phyloP scores from a whole-genome alignment of 1,140 invertebrate species.

The Pogonognathellus flavescens region DNA sequence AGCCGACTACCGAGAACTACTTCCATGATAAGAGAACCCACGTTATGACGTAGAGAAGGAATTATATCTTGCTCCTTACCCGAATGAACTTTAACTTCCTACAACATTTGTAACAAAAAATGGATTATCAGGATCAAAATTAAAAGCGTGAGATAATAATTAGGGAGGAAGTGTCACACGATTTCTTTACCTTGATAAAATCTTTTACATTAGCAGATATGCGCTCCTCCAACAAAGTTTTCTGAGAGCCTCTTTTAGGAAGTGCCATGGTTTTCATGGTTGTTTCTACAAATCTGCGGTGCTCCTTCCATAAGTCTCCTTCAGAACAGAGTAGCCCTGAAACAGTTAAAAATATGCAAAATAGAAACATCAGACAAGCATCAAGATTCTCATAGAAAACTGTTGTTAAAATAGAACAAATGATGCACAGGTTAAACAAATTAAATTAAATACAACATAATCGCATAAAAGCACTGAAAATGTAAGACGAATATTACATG shows the following conservation, averaged over 20 bases:
- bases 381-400: no score
- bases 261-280: slow-evolving; percentile 84
- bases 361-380: background rate
- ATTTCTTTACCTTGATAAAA: slow-evolving; percentile 69
- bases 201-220: slow-evolving; percentile 73
- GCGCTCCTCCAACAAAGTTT: slow-evolving; percentile 77
- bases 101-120: background rate
- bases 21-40: slow-evolving; percentile 83
- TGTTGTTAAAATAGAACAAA: no score
- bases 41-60: slow-evolving; percentile 76
- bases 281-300: slow-evolving; percentile 80
- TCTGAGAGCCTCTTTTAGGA: slow-evolving; percentile 73
- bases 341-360: slow-evolving; percentile 68
- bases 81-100: slow-evolving; percentile 62
- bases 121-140: no score
- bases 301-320: slow-evolving; percentile 85
- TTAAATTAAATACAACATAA: no score
- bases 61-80: slow-evolving; percentile 71
- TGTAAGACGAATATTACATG: no score
- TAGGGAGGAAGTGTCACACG: no score
- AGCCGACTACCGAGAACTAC: slow-evolving; percentile 83
- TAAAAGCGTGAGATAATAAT: no score
- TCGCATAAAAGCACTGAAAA: no score
- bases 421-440: no score
- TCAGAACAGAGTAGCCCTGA: slow-evolving; percentile 88